phyloP scores from a whole-genome alignment of 2,113 vertebrate species.

The Nettapus auritus region DNA sequence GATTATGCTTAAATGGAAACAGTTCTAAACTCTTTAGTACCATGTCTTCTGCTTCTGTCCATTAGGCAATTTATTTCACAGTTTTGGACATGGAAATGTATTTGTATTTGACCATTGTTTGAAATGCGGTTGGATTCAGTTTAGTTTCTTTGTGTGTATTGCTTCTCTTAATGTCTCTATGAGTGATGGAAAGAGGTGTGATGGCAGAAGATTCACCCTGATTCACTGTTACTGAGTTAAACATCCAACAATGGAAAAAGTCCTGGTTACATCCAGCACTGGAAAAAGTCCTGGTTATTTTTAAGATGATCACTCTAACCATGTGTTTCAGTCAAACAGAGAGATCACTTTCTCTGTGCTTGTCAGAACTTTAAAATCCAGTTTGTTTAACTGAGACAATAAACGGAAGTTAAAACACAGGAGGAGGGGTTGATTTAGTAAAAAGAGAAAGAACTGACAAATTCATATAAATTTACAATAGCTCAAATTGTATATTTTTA shows the following conservation, averaged over 20 bases:
- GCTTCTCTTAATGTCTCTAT: background rate
- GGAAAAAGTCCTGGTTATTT: accelerated
- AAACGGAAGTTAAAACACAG: background rate
- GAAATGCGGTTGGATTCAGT: background rate
- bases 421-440: background rate
- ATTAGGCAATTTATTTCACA: background rate
- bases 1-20: background rate
- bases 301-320: background rate
- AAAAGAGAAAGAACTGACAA: background rate
- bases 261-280: accelerated
- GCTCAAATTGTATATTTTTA: background rate
- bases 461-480: background rate
- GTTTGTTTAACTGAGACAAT: background rate
- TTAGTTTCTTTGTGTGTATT: background rate
- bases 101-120: background rate
- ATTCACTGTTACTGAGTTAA: background rate
- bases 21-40: background rate
- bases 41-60: background rate
- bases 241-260: background rate
- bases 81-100: background rate
- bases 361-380: background rate
- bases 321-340: background rate
- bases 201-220: background rate
- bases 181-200: background rate
- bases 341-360: background rate